phyloP scores from a whole-genome alignment of 2,888 invertebrate species.

The Leucophenga montana region DNA sequence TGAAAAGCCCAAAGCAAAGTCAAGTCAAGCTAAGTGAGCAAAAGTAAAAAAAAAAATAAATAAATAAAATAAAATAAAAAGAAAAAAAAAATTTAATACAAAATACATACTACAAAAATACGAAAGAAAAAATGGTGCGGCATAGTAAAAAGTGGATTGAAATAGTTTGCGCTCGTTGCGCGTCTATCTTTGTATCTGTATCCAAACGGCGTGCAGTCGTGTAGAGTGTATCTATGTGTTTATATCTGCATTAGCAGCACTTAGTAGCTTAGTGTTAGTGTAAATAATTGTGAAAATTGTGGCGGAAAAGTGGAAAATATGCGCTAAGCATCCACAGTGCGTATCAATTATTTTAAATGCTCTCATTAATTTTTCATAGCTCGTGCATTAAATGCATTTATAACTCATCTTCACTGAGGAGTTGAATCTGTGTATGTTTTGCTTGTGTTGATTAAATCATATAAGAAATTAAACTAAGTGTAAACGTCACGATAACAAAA shows the following conservation, averaged over 20 bases:
- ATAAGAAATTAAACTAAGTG: background rate
- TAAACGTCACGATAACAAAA: too few relatives aligned
- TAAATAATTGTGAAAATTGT: slow-evolving; percentile 37
- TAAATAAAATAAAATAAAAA: background rate
- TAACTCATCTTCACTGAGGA: too few relatives aligned
- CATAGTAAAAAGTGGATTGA: background rate
- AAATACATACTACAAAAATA: background rate
- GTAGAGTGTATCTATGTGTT: slow-evolving; percentile 18
- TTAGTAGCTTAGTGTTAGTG: slow-evolving; percentile 17
- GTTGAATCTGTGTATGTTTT: background rate
- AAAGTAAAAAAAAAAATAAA: background rate
- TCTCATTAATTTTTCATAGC: slow-evolving; percentile 42
- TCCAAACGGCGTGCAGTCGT: slow-evolving; percentile 6
- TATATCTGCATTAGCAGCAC: background rate
- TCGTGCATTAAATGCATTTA: slow-evolving; percentile 1
- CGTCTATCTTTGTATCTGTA: background rate
- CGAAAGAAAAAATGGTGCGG: background rate
- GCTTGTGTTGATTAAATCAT: slow-evolving; percentile 3
- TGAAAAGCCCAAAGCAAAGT: background rate
- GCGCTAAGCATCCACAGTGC: slow-evolving; percentile 34
- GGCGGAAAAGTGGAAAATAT: slow-evolving; percentile 49
- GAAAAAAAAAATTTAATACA: background rate
- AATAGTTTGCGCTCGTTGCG: background rate
- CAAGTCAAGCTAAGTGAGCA: slow-evolving; percentile 5
- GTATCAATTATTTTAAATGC: slow-evolving; percentile 56